These are phyloP conservation scores for Abrostola triplasia DNA, from an alignment of 2,888 invertebrate genomes.

Conservation along the genomic window DNA sequence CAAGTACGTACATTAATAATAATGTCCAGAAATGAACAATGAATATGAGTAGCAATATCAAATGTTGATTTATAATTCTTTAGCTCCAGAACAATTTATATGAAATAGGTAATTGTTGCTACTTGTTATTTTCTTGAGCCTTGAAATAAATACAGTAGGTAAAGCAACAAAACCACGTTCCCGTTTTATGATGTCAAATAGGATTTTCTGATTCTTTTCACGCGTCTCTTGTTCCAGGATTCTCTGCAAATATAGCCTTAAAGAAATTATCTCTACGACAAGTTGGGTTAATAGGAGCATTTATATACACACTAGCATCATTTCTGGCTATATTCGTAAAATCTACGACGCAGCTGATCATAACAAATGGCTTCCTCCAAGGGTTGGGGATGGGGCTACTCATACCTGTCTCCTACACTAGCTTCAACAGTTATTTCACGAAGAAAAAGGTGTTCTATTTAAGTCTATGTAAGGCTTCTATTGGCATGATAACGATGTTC, in stretches of 20 bases:
- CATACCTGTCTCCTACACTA: constrained; percentile 91
- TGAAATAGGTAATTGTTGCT: no score
- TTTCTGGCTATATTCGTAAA: constrained; percentile 90
- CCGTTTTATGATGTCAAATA: not conserved
- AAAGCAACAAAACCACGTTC: no score
- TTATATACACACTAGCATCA: constrained; percentile 90
- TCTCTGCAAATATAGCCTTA: constrained; percentile 91
- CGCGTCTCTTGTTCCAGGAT: constrained; percentile 83
- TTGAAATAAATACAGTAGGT: no score
- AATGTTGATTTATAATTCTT: no score
- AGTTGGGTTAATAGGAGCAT: constrained; percentile 90
- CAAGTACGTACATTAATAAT: no score
- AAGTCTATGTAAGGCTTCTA: constrained; percentile 91
- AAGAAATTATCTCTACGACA: constrained; percentile 90
- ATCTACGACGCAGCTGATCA: constrained; percentile 89
- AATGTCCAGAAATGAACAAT: no score
- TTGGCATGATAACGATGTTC: constrained; percentile 90
- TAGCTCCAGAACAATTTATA: no score
- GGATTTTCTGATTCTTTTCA: not conserved
- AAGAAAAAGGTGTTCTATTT: constrained; percentile 91
- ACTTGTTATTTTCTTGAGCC: no score
- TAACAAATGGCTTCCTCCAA: constrained; percentile 90
- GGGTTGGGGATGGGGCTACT: constrained; percentile 91
- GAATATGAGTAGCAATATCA: no score
- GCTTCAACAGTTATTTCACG: constrained; percentile 92